Evolutionary conservation across 30 jellyfish, hydroid and myxozoan genomes (phyloP), one percentile per base, ranked within the genome.

Genomic region (Aurelia coerulea): DNA sequence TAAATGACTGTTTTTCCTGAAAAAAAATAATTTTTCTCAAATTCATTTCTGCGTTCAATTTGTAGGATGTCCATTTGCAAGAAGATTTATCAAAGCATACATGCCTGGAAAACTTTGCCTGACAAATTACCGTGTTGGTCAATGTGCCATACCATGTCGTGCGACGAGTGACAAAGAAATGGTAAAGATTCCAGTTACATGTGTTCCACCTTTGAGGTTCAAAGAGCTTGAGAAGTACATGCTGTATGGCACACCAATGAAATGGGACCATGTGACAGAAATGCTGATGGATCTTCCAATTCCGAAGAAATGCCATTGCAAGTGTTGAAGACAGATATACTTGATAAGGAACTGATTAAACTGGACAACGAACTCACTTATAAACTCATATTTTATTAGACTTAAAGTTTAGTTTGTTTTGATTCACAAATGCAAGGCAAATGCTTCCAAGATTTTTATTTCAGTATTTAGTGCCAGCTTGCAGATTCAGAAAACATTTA

Each of bases 271-370:
- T 23, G 75, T 85, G 19, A 53, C 56, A 52, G 83, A 41, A 31
- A 7, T n/a, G 53, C 10, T 88, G 83, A 82, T 83, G 19, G 69
- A 68, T 51, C 56, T 78, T 35, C 14, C 50, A 5, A 62, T 88
- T 46, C 96, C 96, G 68, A 79, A n/a, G 73, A 67, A 68, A 17
- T 88, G 96, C 88, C 42, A 16, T 19, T 88, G 96, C 68, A 51
- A 15, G 0, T 46, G 56, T 46, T 46, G 15, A 46, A 6, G 56
- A 46, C 14, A 46, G 12, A 5, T 46, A 4, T 4, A 46, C 14
- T 9, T 46, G 56, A 46, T 9, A 46, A 9, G 12, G 14, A 6
- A 7, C 56, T 46, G 56, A 9, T 46, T 46, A 46, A 5, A 46
- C 15, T 46, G 56, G 56, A 46, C 11, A 46, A 46, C 15, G 56